Percentiles rank a stretch among this genome's conserved stretches.
phyloP scores from a whole-genome alignment of 1,140 invertebrate species.

The Eriosoma lanigerum region DNA sequence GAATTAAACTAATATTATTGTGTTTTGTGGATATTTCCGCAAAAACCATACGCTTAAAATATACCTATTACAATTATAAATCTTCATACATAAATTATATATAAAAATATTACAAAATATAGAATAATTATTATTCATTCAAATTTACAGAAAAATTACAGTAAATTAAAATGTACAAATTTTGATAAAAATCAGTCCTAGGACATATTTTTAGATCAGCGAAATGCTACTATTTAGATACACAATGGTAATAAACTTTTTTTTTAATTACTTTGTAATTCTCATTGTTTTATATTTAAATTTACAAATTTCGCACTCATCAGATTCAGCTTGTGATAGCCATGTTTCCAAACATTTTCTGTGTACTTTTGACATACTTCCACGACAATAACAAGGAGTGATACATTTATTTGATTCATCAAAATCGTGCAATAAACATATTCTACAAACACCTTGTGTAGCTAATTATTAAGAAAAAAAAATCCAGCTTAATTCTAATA shows the following conservation, averaged over 20 bases:
- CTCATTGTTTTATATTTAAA: slow-evolving; percentile 60
- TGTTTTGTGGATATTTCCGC: background rate
- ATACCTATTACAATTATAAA: no score
- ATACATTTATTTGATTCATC: slow-evolving; percentile 61
- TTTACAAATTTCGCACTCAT: slow-evolving; percentile 66
- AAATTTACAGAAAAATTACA: no score
- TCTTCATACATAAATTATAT: no score
- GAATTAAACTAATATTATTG: background rate
- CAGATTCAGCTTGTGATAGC: slow-evolving; percentile 63
- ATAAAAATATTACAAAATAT: no score
- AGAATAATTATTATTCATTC: no score
- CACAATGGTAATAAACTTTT: no score
- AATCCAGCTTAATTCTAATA: background rate
- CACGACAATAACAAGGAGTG: slow-evolving; percentile 65
- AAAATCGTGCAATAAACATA: slow-evolving; percentile 11
- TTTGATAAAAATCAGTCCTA: no score
- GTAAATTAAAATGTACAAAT: no score
- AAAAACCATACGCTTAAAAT: no score
- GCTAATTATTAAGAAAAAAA: background rate
- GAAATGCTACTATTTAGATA: no score
- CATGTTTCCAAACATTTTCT: slow-evolving; percentile 64
- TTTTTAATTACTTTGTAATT: slow-evolving; percentile 34
- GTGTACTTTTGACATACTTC: slow-evolving; percentile 63
- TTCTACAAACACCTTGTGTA: slow-evolving; percentile 11
- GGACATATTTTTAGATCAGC: no score